Evolutionary conservation across 64 coral and sea anemone species (phyloP).

Genomic region (Stylophora pistillata): DNA sequence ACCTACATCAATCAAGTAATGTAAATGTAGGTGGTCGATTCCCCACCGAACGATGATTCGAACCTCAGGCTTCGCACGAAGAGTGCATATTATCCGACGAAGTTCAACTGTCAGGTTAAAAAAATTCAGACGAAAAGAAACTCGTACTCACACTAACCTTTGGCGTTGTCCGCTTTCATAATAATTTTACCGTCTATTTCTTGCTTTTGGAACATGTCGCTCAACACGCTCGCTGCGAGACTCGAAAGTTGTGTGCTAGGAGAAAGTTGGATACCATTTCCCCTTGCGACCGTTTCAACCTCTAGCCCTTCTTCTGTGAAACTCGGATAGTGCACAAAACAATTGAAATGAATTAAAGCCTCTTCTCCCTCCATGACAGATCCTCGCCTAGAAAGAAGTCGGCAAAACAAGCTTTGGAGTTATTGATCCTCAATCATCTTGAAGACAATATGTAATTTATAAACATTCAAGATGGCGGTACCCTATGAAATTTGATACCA

Average conservation of each 20-base stretch:
- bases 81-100: neutral
- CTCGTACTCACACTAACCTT: conserved; percentile 49
- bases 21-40: no score
- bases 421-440: conserved; percentile 11
- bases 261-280: conserved; percentile 64
- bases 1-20: no score
- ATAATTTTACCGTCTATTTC: conserved; percentile 91
- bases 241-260: conserved; percentile 50
- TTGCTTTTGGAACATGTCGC: conserved; percentile 87
- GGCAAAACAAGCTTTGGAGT: neutral
- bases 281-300: conserved; percentile 49
- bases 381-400: neutral
- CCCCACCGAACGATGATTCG: no score
- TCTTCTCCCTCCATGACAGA: conserved; percentile 49
- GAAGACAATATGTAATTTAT: conserved; percentile 31
- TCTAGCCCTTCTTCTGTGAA: conserved; percentile 80
- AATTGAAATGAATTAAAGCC: conserved; percentile 44
- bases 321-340: conserved; percentile 60
- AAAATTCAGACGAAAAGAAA: neutral
- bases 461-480: conserved; percentile 73
- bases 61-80: neutral
- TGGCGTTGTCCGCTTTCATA: conserved; percentile 90
- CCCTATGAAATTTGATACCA: conserved; percentile 66
- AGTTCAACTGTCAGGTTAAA: neutral
- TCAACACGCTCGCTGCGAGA: conserved; percentile 78